These are phyloP conservation scores for Calliphora vomitoria DNA, from an alignment of 2,888 invertebrate species.

Conservation along the genomic window DNA sequence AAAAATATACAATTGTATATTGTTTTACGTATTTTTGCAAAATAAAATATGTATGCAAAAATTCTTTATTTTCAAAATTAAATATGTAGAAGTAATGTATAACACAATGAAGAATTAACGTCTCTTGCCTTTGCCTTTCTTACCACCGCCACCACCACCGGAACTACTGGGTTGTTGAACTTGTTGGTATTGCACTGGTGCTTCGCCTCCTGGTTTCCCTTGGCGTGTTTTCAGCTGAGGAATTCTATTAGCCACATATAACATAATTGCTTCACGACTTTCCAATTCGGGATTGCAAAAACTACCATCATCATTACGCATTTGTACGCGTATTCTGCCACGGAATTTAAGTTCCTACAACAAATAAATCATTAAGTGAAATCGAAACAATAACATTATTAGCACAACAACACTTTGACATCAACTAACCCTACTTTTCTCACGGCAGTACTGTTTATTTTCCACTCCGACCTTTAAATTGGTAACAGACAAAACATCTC, in stretches of 20 bases:
- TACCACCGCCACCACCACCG: conserved; percentile 78
- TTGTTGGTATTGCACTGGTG: conserved; percentile 74
- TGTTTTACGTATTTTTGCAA: background rate
- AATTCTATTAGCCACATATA: conserved; percentile 92
- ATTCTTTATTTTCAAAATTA: conserved; percentile 35
- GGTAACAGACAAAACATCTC: conserved; percentile 94
- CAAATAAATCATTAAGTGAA: background rate
- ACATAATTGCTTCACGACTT: conserved; percentile 91
- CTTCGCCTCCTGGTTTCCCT: conserved; percentile 78
- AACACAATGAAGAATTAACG: conserved; percentile 74
- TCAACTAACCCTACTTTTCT: conserved; percentile 90
- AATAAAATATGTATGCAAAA: background rate
- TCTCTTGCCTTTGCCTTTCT: conserved; percentile 84
- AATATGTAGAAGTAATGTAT: background rate
- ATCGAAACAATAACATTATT: too few species aligned
- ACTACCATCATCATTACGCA: conserved; percentile 95
- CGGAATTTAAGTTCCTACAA: conserved; percentile 90
- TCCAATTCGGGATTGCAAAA: conserved; percentile 89
- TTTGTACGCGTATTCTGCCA: conserved; percentile 96
- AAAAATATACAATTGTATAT: too few species aligned
- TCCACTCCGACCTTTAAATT: conserved; percentile 95
- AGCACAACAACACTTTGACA: background rate
- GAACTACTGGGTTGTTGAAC: conserved; percentile 75
- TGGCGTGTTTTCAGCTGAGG: conserved; percentile 95
- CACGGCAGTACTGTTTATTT: conserved; percentile 95